Evolutionary conservation across 1,140 invertebrate species (phyloP), one percentile per base, ranked within the genome.

Genomic region (Cheumatopsyche charites): DNA sequence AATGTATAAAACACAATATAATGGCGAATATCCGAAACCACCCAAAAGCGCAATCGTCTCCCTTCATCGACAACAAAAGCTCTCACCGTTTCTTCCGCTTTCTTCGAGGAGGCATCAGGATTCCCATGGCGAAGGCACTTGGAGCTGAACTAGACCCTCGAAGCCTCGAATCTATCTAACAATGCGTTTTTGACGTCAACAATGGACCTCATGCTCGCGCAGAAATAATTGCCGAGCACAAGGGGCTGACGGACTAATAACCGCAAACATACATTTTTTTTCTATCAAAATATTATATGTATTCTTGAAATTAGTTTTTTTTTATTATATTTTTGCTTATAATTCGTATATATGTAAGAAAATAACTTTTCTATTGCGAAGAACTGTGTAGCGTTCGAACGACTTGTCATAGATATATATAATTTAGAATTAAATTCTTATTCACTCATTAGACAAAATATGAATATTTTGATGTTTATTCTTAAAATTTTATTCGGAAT

Each of bases 191-290:
- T 58, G 11, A 7, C 63, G n/a, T 1, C 42, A 67, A 71, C 71
- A 73, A 75, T 75, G 25, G 74, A 75, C 74, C 69, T 75, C 74
- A 75, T 73, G 71, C 71, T 62, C 74, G 71, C 71, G 74, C 74
- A 75, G 63, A 75, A 71, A 75, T 75, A 75, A 75, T 75, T 65
- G 69, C 55, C 69, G 49, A 7, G 29, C 43, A 47, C 62, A 17
- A 63, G 45, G 47, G 45, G 62, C 23, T 12, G 19, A 15, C 26
- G 45, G 41, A 55, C 49, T 43, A 55, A 68, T 68, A 55, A 68
- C 47, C 66, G 66, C 45, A 68, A 55, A 68, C 13, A 41, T 52
- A 41, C 21, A 55, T 36, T 52, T 55, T 36, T 68, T 52, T 67
- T 19, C 25, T n/a, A 62, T 23, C 62, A 36, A 36, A 36, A 36